A percentile compares a stretch with the other conserved stretches of the same genome.
phyloP scores from a whole-genome alignment of 2,113 vertebrate genomes.

The Alethe castanea region DNA sequence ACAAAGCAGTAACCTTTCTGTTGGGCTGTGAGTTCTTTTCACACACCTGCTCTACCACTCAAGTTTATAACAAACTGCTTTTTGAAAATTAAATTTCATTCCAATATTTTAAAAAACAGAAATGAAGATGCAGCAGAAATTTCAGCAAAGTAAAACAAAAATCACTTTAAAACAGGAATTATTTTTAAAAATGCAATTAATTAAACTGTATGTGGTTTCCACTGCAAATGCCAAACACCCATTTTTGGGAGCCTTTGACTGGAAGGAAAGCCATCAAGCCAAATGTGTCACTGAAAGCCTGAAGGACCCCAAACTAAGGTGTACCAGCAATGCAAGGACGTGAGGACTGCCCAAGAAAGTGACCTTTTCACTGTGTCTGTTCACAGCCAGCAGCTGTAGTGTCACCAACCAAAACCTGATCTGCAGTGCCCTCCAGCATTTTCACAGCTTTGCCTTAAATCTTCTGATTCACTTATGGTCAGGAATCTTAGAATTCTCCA shows the following conservation, averaged over 20 bases:
- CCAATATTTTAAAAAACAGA: background rate
- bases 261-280: background rate
- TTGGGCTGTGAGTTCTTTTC: background rate
- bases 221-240: background rate
- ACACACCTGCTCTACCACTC: background rate
- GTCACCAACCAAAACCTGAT: background rate
- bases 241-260: background rate
- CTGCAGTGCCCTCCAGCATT: background rate
- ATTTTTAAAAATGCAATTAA: accelerated
- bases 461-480: background rate
- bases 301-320: background rate
- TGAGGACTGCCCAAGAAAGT: background rate
- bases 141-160: background rate
- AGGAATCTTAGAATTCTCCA: background rate
- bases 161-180: background rate
- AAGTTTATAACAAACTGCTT: background rate
- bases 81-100: background rate
- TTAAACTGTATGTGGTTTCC: accelerated
- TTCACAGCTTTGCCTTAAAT: background rate
- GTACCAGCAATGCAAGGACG: background rate
- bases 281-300: background rate
- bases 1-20: background rate
- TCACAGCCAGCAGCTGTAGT: background rate
- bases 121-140: background rate
- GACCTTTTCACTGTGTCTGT: background rate